phyloP scores from a whole-genome alignment of 2,888 invertebrate species.

The Nephrocerus scutellatus region DNA sequence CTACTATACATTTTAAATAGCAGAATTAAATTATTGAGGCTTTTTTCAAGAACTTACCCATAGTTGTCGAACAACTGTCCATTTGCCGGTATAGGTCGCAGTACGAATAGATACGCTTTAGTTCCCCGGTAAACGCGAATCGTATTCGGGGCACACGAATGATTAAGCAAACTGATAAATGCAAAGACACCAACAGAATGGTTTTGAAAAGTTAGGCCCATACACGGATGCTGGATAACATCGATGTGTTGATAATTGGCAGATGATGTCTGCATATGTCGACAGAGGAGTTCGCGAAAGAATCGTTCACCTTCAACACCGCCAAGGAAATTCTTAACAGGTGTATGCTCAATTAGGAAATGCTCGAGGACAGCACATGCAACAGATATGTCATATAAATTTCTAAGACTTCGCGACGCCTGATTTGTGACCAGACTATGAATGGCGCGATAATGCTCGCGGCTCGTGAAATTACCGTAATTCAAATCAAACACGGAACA shows the following conservation, averaged over 20 bases:
- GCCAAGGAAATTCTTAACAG: slow-evolving; percentile 47
- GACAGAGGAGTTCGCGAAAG: slow-evolving; percentile 59
- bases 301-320: slow-evolving; percentile 45
- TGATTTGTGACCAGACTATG: slow-evolving; percentile 65
- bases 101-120: slow-evolving; percentile 53
- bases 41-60: slow-evolving; percentile 62
- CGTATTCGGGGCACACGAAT: slow-evolving; percentile 81
- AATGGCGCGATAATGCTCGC: slow-evolving; percentile 51
- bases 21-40: no score
- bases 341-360: slow-evolving; percentile 54
- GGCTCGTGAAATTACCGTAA: slow-evolving; percentile 37
- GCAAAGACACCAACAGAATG: slow-evolving; percentile 62
- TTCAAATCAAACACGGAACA: slow-evolving; percentile 43
- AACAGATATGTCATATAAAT: slow-evolving; percentile 64
- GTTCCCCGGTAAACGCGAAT: slow-evolving; percentile 55
- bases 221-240: slow-evolving; percentile 50
- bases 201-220: slow-evolving; percentile 42
- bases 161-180: slow-evolving; percentile 66
- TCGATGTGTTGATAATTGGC: slow-evolving; percentile 79
- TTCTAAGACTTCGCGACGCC: slow-evolving; percentile 56
- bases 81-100: slow-evolving; percentile 63
- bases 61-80: slow-evolving; percentile 75
- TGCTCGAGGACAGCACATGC: slow-evolving; percentile 55
- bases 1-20: no score
- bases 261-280: slow-evolving; percentile 72